A percentile compares a stretch with the other conserved stretches of the same genome.
phyloP scores from a whole-genome alignment of 2,888 invertebrate species.

The Philonicus albiceps region DNA sequence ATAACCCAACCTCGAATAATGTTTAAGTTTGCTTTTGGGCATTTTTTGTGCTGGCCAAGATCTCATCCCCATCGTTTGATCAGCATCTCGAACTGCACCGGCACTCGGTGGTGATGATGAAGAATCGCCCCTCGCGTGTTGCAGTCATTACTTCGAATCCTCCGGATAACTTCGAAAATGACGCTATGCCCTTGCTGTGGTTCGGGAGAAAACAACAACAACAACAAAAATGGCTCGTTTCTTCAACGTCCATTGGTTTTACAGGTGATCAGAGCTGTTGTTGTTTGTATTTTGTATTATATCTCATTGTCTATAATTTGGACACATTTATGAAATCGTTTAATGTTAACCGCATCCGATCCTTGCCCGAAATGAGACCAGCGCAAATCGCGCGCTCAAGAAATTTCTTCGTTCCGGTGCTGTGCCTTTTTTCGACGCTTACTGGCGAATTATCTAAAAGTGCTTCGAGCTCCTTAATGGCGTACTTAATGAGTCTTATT shows the following conservation, averaged over 20 bases:
- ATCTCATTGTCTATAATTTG: constrained; percentile 44
- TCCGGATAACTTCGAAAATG: neutral
- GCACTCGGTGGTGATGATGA: constrained; percentile 1
- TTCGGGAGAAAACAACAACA: too few species aligned
- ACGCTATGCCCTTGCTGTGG: neutral
- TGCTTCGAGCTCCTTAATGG: neutral
- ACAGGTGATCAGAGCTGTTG: constrained; percentile 42
- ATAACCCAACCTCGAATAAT: neutral
- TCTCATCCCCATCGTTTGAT: constrained; percentile 7
- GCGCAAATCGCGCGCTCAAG: neutral
- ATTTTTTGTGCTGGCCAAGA: constrained; percentile 3
- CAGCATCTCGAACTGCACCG: neutral
- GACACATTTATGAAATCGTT: constrained; percentile 46
- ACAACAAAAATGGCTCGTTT: neutral
- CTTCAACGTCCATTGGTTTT: neutral
- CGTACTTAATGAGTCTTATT: neutral
- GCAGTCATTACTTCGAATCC: neutral
- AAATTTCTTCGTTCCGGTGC: neutral
- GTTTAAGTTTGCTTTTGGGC: constrained; percentile 32
- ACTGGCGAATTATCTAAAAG: neutral
- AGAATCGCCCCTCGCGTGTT: neutral
- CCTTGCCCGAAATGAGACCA: constrained; percentile 31
- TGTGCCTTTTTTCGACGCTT: neutral
- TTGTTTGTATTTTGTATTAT: constrained; percentile 45
- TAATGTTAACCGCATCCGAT: constrained; percentile 44